Evolutionary conservation across 2,113 vertebrate species (phyloP), one percentile per base, ranked within the genome.

Genomic region (Ornithorhynchus anatinus): DNA sequence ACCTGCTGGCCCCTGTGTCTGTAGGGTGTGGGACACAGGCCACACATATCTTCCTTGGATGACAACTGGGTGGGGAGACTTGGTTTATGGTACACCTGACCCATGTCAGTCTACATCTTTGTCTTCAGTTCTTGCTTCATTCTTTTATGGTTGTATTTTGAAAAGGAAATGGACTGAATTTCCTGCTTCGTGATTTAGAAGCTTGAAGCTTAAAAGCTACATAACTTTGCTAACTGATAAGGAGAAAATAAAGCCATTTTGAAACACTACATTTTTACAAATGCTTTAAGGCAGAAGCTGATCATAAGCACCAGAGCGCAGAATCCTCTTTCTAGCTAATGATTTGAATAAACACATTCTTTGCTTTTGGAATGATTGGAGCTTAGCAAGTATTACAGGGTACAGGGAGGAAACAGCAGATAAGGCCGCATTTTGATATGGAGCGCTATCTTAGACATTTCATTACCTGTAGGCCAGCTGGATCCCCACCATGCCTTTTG

Each of bases 341-440:
- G 20, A 13, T 75, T 72, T 80, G 59, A 62, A 35, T 68, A 62
- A 68, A 65, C 64, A 11, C 69, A 44, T 67, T n/a, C n/a, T n/a
- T 35, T 75, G 72, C 9, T 60, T 1, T 17, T 69, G 23, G 52
- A 72, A 64, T 32, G 32, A 7, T 14, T 48, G 19, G 52, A 20
- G 16, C 38, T 77, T 16, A 52, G 20, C 53, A 53, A 39, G 36
- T 69, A 77, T 80, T 61, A 25, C 1, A 0, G 40, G 10, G 67
- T 81, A 53, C 10, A 39, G 15, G 45, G n/a, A 33, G 50, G 9
- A 38, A 84, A 51, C n/a, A n/a, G n/a, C n/a, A n/a, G n/a, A n/a
- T n/a, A n/a, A n/a, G n/a, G n/a, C n/a, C n/a, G n/a, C n/a, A n/a
- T n/a, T n/a, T n/a, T n/a, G n/a, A n/a, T n/a, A n/a, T n/a, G n/a